Conservation (phyloP, 2,797 vertebrate species). For the Urophycis tenuis region DNA sequence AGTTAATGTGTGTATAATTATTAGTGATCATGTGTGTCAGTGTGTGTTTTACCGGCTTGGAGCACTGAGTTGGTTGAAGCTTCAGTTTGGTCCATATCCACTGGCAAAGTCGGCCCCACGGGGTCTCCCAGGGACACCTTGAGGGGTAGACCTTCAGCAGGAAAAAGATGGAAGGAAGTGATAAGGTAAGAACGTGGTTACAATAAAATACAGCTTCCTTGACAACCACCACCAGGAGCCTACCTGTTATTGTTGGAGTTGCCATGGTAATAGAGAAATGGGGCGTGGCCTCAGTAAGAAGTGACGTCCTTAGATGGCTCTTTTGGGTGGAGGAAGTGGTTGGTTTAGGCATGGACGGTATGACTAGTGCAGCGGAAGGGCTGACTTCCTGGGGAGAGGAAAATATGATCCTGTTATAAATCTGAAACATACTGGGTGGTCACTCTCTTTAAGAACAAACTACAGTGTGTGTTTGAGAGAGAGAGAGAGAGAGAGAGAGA, state of each 20-base stretch:
- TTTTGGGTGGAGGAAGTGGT: slow-evolving; percentile 18
- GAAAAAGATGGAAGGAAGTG: neutral
- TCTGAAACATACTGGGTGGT: neutral
- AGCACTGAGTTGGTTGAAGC: neutral
- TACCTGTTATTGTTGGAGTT: slow-evolving; percentile 46
- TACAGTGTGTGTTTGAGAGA: neutral
- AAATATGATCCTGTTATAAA: neutral
- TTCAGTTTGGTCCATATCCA: neutral
- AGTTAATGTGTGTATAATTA: neutral
- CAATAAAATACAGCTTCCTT: neutral
- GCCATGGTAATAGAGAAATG: slow-evolving; percentile 6
- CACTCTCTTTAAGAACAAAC: neutral
- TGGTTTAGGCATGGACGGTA: slow-evolving; percentile 13
- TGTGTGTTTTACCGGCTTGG: neutral
- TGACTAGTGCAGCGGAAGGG: slow-evolving; percentile 37
- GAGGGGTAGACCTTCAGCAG: slow-evolving; percentile 56
- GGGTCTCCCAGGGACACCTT: slow-evolving; percentile 64
- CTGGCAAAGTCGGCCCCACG: slow-evolving; percentile 26
- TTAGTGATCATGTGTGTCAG: neutral
- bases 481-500: too few species aligned
- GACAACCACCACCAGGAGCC: neutral
- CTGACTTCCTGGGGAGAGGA: slow-evolving; percentile 19
- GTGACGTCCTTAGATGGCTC: slow-evolving; percentile 27
- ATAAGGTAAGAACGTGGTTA: neutral
- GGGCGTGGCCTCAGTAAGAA: slow-evolving; percentile 22